Base-by-base conservation (phyloP, 2,888 invertebrate species). In the Heliconius sara region DNA sequence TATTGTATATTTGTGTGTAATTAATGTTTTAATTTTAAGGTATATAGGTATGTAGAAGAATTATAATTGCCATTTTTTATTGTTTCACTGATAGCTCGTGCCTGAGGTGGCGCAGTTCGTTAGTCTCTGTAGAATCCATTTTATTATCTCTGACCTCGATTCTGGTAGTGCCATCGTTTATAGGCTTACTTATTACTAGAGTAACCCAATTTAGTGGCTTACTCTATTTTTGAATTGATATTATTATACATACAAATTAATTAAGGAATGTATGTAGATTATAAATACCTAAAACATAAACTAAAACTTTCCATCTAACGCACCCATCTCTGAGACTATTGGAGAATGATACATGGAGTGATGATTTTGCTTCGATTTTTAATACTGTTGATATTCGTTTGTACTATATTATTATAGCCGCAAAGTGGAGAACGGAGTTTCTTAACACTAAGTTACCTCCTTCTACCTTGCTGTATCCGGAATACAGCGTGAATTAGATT, bases 61-160 rank as follows among this genome's bases (percentile, higher is more conserved):
- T 66, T 73, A 73, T 67, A 72, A 34, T 77, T 57, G 57, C 65
- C 66, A 34, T 52, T 70, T 79, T 60, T 79, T 60, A 68, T 79
- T 57, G 76, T 79, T 76, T 60, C 72, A 76, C 63, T 79, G 79
- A 81, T 77, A 77, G 73, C 65, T 78, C 63, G n/a, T 79, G 77
- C 63, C 73, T 75, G 73, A 81, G 52, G 84, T 82, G 83, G 81
- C 79, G 74, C 57, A 82, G 80, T 84, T 83, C 80, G 82, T 83
- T 83, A 84, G 79, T 81, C 78, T 79, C 78, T 77, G 76, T 83
- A 75, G 81, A 78, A 78, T 81, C 81, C 78, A 81, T 79, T 85
- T 82, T 81, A 83, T 83, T 83, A 79, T 79, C 81, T 74, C 70
- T 82, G 84, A 81, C 85, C 84, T 79, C 80, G 79, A 83, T 84